Evolutionary conservation across 2,113 vertebrate species (phyloP).

Genomic region (Myrmophylax atrothorax): DNA sequence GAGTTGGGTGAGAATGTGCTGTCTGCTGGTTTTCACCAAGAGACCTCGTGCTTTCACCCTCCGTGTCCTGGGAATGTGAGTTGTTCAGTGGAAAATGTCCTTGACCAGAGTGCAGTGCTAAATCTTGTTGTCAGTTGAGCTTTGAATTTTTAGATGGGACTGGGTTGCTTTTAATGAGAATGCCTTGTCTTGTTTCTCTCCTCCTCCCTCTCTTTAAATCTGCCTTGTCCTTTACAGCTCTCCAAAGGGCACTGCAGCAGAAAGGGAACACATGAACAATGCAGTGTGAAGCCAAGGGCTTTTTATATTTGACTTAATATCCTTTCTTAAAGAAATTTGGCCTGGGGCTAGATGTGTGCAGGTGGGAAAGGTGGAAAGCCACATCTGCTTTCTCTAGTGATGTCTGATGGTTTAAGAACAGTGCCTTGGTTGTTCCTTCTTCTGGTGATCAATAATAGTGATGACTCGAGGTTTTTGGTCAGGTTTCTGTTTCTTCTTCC

Average conservation of each 20-base stretch:
- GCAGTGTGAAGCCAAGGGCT: neutral
- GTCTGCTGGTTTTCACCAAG: neutral
- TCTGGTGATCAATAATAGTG: neutral
- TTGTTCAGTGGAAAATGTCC: neutral
- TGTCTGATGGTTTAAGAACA: neutral
- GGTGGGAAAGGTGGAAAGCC: neutral
- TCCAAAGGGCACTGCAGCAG: constrained; percentile 4
- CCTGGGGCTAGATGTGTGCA: neutral
- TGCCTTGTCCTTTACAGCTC: neutral
- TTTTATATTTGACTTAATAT: neutral
- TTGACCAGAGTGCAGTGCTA: neutral
- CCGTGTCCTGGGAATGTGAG: neutral
- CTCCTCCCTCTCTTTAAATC: neutral
- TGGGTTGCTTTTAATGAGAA: constrained; percentile 2
- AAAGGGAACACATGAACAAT: neutral
- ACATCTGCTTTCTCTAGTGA: neutral
- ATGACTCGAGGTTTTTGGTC: neutral
- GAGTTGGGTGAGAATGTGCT: neutral
- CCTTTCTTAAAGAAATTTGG: neutral
- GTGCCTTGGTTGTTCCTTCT: neutral
- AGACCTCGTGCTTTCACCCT: neutral
- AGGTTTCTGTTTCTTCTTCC: neutral
- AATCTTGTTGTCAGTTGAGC: constrained; percentile 18
- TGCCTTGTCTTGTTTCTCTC: neutral
- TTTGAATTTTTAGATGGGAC: neutral